phyloP scores from a whole-genome alignment of 2,797 vertebrate species.

The Microctenopoma stevenorrisi region DNA sequence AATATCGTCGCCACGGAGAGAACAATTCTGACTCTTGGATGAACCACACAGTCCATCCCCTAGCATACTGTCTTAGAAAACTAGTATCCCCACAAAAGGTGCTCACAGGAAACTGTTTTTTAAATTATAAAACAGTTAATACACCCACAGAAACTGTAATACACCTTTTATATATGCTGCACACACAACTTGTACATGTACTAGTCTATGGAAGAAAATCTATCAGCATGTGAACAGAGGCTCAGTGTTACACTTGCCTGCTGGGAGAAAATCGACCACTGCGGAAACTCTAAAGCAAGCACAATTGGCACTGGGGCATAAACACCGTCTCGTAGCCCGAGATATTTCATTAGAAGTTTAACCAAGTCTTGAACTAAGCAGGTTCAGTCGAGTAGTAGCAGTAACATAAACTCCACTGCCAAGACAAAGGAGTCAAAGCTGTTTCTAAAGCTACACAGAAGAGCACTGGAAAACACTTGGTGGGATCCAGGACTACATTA shows the following conservation, averaged over 20 bases:
- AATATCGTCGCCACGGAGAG: slow-evolving; percentile 34
- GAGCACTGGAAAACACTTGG: background rate
- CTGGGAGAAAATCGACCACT: too few species aligned
- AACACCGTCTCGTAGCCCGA: background rate
- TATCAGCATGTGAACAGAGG: too few species aligned
- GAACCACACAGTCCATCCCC: slow-evolving; percentile 6
- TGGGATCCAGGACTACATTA: background rate
- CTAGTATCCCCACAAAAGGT: too few species aligned
- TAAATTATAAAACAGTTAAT: too few species aligned
- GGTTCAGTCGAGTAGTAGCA: too few species aligned
- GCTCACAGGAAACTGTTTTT: background rate
- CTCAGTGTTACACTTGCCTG: too few species aligned
- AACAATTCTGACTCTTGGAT: slow-evolving; percentile 14
- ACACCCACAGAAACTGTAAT: too few species aligned
- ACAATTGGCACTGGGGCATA: too few species aligned
- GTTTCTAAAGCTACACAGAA: background rate
- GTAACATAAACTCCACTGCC: background rate
- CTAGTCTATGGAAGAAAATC: too few species aligned
- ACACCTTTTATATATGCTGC: too few species aligned
- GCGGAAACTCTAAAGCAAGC: too few species aligned
- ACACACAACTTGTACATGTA: too few species aligned
- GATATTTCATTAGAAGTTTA: background rate
- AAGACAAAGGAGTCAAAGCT: background rate
- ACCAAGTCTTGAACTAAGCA: background rate
- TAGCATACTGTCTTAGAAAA: background rate